Percentiles rank a stretch among this genome's conserved stretches.
These are phyloP conservation scores for Silurus glanis DNA, from an alignment of 2,113 vertebrate genomes.

Conservation along the genomic window DNA sequence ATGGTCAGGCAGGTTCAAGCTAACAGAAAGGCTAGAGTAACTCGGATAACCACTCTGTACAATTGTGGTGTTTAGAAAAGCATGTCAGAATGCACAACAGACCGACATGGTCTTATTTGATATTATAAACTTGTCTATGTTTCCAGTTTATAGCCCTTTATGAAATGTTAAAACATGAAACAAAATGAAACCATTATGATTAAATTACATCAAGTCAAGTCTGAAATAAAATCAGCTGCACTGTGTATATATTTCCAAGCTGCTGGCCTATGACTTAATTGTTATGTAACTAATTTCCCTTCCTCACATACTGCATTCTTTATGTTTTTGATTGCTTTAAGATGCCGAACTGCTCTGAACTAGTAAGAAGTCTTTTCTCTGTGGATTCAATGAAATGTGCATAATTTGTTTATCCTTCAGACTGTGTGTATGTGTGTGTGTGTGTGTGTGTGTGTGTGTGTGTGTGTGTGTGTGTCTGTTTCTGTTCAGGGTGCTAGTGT, in stretches of 20 bases:
- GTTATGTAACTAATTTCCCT: constrained; percentile 11
- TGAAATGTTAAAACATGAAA: not conserved
- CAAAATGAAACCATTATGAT: not conserved
- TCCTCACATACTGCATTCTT: constrained; percentile 28
- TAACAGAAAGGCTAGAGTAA: too few relatives aligned
- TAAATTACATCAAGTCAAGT: not conserved
- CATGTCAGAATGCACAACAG: too few relatives aligned
- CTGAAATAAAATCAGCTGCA: constrained; percentile 6
- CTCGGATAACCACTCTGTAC: too few relatives aligned
- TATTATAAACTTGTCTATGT: not conserved
- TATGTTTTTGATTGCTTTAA: constrained; percentile 49
- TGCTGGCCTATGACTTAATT: constrained; percentile 18
- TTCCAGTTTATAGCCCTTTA: not conserved
- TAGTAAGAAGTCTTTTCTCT: constrained; percentile 30
- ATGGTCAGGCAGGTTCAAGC: too few relatives aligned
- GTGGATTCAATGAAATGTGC: constrained; percentile 34
- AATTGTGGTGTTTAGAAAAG: too few relatives aligned
- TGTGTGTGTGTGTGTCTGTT: constrained; percentile 27
- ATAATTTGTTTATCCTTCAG: constrained; percentile 39
- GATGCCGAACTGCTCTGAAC: constrained; percentile 41
- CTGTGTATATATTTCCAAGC: constrained; percentile 1
- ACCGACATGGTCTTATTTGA: too few relatives aligned
- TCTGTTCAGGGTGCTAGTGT: constrained; percentile 40
- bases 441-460: constrained; percentile 29
- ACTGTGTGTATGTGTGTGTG: constrained; percentile 5